Percentiles rank a stretch among this genome's conserved stretches.
Conservation (phyloP, 2,113 vertebrate species). For the Neolamprologus sp. region DNA sequence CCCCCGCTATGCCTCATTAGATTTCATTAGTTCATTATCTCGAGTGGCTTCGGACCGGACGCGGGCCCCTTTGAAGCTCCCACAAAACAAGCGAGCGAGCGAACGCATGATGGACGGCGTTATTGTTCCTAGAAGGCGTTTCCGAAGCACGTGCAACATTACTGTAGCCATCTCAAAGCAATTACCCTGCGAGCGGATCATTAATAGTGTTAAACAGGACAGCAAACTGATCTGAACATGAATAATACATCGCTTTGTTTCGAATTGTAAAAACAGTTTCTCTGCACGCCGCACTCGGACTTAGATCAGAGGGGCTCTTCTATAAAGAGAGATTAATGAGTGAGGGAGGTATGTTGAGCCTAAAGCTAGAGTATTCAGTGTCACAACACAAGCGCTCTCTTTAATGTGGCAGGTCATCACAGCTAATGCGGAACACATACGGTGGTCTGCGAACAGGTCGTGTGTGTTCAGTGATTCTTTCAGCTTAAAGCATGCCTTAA, state of each 20-base stretch:
- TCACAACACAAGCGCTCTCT: not conserved
- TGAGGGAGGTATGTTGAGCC: not conserved
- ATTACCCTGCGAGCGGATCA: not conserved
- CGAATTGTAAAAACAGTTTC: not conserved
- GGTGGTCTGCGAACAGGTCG: not conserved
- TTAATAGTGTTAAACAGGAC: not conserved
- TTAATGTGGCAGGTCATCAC: not conserved
- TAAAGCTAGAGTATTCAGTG: not conserved
- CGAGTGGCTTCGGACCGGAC: not conserved
- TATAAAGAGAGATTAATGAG: not conserved
- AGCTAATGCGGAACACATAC: not conserved
- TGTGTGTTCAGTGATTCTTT: not conserved
- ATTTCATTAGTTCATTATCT: constrained; percentile 31
- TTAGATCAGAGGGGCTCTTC: not conserved
- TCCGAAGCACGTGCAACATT: not conserved
- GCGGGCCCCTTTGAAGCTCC: constrained; percentile 38
- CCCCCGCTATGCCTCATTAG: not conserved
- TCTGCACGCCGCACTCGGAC: not conserved
- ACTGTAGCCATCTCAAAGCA: not conserved
- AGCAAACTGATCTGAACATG: not conserved
- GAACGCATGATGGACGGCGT: not conserved
- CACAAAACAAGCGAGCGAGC: not conserved
- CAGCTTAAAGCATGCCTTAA: not conserved
- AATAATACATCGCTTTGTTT: not conserved
- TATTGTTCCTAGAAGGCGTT: constrained; percentile 14